Percentiles rank a stretch among this genome's conserved stretches.
These are phyloP conservation scores for Platycheirus albimanus DNA, from an alignment of 2,888 invertebrate genomes.

Conservation along the genomic window DNA sequence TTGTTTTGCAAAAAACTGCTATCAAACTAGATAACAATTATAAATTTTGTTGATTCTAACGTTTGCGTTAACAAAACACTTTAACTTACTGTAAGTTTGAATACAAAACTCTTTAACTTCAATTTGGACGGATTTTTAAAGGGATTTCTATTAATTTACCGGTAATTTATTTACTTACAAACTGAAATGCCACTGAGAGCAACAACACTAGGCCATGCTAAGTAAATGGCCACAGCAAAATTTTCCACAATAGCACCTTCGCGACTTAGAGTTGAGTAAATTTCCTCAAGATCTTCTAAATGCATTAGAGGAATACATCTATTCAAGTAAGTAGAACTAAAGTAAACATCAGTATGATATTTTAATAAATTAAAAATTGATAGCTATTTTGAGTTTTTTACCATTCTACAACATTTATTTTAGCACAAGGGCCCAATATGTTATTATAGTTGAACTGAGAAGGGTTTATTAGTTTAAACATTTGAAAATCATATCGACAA, in stretches of 20 bases:
- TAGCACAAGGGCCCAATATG: constrained; percentile 89
- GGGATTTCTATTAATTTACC: no score
- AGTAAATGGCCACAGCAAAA: constrained; percentile 84
- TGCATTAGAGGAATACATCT: not conserved
- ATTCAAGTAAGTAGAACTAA: not conserved
- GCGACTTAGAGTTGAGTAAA: not conserved
- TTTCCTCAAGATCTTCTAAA: not conserved
- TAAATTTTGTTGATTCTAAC: no score
- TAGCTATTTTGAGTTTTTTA: not conserved
- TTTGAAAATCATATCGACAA: constrained; percentile 88
- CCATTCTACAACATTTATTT: not conserved
- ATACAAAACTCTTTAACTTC: no score
- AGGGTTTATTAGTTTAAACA: constrained; percentile 59
- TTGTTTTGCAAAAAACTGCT: no score
- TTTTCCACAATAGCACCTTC: not conserved
- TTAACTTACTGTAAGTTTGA: no score
- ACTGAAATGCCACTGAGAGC: constrained; percentile 91
- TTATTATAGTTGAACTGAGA: constrained; percentile 83
- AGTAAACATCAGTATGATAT: not conserved
- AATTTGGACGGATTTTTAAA: no score
- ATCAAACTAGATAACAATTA: no score
- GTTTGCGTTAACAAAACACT: no score
- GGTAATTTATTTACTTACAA: constrained; percentile 84
- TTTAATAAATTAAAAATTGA: no score
- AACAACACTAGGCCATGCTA: constrained; percentile 93